These are phyloP conservation scores for Carassius auratus DNA, from an alignment of 2,113 vertebrate genomes.

Conservation along the genomic window DNA sequence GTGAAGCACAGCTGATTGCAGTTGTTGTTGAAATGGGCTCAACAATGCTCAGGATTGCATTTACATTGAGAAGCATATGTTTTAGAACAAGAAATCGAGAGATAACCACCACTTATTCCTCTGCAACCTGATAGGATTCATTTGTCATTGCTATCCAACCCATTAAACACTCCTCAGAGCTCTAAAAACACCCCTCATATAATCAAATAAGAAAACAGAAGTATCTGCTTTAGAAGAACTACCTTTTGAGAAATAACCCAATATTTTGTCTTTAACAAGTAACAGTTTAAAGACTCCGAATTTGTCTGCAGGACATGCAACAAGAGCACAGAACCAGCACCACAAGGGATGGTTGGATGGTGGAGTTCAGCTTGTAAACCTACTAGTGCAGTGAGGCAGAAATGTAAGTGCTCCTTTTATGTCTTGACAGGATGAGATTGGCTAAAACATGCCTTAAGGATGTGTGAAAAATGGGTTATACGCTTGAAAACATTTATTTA, in stretches of 20 bases:
- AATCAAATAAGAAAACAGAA: neutral
- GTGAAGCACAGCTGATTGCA: neutral
- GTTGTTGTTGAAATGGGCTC: neutral
- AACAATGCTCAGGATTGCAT: neutral
- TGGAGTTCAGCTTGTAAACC: constrained; percentile 17
- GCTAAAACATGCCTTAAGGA: constrained; percentile 17
- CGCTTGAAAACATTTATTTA: neutral
- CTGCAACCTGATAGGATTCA: neutral
- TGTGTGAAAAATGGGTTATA: neutral
- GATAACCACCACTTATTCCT: neutral
- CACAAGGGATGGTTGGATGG: constrained; percentile 6
- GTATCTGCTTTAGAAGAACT: neutral
- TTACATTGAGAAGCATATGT: neutral
- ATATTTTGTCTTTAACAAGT: neutral
- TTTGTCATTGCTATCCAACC: neutral
- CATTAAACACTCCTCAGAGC: neutral
- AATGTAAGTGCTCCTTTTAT: constrained; percentile 24
- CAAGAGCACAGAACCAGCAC: neutral
- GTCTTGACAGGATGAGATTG: neutral
- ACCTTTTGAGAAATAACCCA: neutral
- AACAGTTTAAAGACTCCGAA: neutral
- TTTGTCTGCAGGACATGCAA: constrained; percentile 15
- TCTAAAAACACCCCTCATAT: neutral
- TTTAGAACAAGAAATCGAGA: neutral
- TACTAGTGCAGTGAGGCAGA: constrained; percentile 21